Percentiles rank a stretch among this genome's conserved stretches.
These are phyloP conservation scores for Ophion slaviceki DNA, from an alignment of 2,888 invertebrate genomes.

Conservation along the genomic window DNA sequence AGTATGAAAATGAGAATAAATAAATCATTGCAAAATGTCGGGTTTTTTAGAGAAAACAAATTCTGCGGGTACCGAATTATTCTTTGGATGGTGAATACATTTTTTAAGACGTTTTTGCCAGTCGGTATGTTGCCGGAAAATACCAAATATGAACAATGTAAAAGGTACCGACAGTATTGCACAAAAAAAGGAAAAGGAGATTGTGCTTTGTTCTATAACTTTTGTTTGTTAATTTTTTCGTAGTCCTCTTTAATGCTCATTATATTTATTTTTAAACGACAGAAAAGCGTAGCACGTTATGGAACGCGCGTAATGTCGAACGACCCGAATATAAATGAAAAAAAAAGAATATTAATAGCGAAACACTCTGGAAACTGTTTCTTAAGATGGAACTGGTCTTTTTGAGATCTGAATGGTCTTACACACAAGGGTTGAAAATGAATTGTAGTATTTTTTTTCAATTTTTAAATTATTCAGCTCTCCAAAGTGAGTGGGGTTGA, in stretches of 20 bases:
- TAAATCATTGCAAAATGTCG: background rate
- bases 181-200: too few relatives aligned
- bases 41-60: background rate
- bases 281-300: background rate
- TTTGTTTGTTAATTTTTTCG: background rate
- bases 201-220: background rate
- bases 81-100: background rate
- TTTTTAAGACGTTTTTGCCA: background rate
- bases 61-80: background rate
- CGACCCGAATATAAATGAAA: background rate
- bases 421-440: too few relatives aligned
- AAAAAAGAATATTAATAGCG: background rate
- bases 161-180: too few relatives aligned
- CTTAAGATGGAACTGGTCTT: background rate
- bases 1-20: background rate
- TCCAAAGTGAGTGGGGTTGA: too few relatives aligned
- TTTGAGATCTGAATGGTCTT: background rate
- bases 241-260: background rate
- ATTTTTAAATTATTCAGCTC: too few relatives aligned
- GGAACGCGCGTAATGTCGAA: background rate
- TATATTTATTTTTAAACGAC: background rate
- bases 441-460: too few relatives aligned
- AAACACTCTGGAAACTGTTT: background rate
- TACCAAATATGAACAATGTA: background rate
- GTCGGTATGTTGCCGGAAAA: background rate